Conservation (phyloP, 1,140 invertebrate genomes). For the Drosophila mauritiana region DNA sequence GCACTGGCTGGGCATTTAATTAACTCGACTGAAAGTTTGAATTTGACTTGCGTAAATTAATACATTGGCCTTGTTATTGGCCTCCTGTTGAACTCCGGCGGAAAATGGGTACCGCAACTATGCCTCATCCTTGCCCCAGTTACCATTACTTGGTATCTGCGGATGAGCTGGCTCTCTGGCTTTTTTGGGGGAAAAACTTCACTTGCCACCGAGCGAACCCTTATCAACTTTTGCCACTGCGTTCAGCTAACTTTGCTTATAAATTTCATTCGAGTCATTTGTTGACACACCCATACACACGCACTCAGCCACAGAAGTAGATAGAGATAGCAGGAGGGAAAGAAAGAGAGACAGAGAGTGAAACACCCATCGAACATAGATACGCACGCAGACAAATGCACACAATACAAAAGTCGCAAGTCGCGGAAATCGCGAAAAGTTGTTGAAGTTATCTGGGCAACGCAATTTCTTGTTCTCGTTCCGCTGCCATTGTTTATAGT, state of each 20-base stretch:
- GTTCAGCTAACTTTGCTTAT: conserved; percentile 75
- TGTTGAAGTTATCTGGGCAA: conserved; percentile 51
- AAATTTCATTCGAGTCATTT: conserved; percentile 82
- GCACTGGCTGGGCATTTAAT: conserved; percentile 61
- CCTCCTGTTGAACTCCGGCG: conserved; percentile 42
- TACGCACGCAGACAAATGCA: conserved; percentile 19
- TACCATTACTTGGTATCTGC: conserved; percentile 36
- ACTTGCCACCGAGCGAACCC: conserved; percentile 28
- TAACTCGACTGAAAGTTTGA: conserved; percentile 63
- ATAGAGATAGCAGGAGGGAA: neutral
- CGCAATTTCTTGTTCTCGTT: conserved; percentile 59
- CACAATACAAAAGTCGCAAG: conserved; percentile 51
- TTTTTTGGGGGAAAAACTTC: conserved; percentile 51
- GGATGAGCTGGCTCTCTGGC: conserved; percentile 46
- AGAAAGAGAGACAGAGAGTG: neutral
- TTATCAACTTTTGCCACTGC: conserved; percentile 44
- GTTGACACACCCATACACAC: conserved; percentile 58
- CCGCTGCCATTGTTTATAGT: conserved; percentile 60
- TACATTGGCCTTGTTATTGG: conserved; percentile 75
- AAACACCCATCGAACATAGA: conserved; percentile 7
- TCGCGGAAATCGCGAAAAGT: conserved; percentile 64
- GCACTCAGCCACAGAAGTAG: neutral
- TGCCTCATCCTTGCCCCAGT: conserved; percentile 14
- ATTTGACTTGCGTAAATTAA: conserved; percentile 68
- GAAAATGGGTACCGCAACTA: conserved; percentile 53